Evolutionary conservation across 2,113 vertebrate genomes (phyloP).

Genomic region (Corynorhinus townsendii): DNA sequence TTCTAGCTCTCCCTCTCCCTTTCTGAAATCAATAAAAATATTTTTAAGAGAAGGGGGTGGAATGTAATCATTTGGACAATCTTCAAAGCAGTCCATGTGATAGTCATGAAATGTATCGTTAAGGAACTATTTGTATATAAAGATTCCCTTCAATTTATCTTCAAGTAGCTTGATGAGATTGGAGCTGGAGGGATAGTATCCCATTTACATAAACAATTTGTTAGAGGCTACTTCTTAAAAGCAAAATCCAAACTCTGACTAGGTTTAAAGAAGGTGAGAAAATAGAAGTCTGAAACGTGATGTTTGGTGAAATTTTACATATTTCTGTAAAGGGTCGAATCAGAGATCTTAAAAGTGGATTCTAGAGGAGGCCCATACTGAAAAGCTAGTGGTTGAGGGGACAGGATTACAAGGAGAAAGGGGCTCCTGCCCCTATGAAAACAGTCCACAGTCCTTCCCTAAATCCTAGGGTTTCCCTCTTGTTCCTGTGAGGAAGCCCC

Average conservation of each 20-base stretch:
- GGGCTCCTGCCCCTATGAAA: background rate
- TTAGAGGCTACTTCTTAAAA: conserved; percentile 28
- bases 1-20: too few species aligned
- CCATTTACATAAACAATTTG: conserved; percentile 21
- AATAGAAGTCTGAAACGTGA: background rate
- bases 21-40: too few species aligned
- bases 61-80: conserved; percentile 1
- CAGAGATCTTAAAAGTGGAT: background rate
- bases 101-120: background rate
- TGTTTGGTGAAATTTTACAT: background rate
- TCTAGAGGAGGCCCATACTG: background rate
- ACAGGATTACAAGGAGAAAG: background rate
- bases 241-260: background rate
- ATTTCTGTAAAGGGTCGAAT: background rate
- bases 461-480: background rate
- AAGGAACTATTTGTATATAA: background rate
- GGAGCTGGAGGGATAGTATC: background rate
- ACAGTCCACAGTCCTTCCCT: background rate
- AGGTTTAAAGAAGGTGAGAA: conserved; percentile 25
- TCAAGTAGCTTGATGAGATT: background rate
- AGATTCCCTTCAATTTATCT: background rate
- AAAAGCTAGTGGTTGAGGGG: background rate
- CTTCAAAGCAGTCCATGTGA: conserved; percentile 4
- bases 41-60: background rate
- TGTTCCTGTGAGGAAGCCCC: background rate